Percentiles rank a stretch among this genome's conserved stretches.
phyloP scores from a whole-genome alignment of 2,797 vertebrate species.

The Paramormyrops hopkinsi region DNA sequence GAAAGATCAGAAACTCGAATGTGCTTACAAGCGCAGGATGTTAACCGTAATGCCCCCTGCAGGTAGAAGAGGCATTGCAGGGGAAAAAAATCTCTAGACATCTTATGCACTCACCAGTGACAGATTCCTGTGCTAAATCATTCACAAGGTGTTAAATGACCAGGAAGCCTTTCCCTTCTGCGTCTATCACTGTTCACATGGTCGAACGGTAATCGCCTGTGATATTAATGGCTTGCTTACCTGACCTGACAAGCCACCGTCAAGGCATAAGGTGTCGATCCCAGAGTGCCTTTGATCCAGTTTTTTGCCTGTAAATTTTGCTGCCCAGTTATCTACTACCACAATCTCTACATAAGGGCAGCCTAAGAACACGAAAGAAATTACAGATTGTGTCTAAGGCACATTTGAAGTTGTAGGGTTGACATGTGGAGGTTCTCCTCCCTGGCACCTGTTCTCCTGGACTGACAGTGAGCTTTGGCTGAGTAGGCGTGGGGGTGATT shows the following conservation, averaged over 20 bases:
- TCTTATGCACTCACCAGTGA: neutral
- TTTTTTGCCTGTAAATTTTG: neutral
- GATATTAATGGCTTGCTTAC: neutral
- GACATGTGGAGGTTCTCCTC: neutral
- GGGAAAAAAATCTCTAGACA: neutral
- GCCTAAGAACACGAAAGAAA: neutral
- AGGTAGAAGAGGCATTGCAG: neutral
- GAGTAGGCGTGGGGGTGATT: neutral
- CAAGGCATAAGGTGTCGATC: neutral
- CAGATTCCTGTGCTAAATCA: neutral
- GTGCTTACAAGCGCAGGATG: neutral
- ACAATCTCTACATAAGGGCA: neutral
- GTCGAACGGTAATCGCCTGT: neutral
- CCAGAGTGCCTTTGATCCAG: neutral
- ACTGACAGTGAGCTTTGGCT: neutral
- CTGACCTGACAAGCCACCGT: neutral
- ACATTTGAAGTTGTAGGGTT: neutral
- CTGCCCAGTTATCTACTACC: neutral
- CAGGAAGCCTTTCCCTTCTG: neutral
- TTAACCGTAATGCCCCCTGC: neutral
- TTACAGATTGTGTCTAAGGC: neutral
- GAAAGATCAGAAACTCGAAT: neutral
- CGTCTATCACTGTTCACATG: neutral
- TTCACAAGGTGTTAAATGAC: constrained; percentile 7
- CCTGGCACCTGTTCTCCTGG: neutral